These are phyloP conservation scores for Ypsolopha scabrella DNA, from an alignment of 2,888 invertebrate genomes.

Conservation along the genomic window DNA sequence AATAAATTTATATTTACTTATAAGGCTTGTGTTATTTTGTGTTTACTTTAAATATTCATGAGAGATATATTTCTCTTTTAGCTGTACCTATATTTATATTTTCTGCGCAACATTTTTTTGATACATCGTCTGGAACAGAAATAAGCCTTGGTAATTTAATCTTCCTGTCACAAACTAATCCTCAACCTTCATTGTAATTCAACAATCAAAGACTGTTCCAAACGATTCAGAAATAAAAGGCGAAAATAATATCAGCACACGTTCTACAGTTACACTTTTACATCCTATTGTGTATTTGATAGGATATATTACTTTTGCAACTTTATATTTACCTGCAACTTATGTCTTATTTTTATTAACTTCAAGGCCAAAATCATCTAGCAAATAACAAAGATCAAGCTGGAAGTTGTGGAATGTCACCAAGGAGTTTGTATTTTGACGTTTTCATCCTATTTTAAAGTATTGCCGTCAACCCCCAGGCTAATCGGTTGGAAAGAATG, in stretches of 20 bases:
- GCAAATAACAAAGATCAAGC: background rate
- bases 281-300: slow-evolving; percentile 29
- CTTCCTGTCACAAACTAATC: slow-evolving; percentile 5
- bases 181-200: slow-evolving; percentile 24
- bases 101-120: too few relatives aligned
- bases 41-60: too few relatives aligned
- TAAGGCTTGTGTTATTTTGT: too few relatives aligned
- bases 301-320: slow-evolving; percentile 13
- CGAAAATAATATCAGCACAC: slow-evolving; percentile 42
- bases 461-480: slow-evolving; percentile 34
- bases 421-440: slow-evolving; percentile 48
- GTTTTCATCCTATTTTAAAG: slow-evolving; percentile 61
- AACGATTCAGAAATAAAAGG: slow-evolving; percentile 27
- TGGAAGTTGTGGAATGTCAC: too few relatives aligned
- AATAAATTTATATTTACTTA: too few relatives aligned
- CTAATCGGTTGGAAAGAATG: slow-evolving; percentile 50
- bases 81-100: too few relatives aligned
- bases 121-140: too few relatives aligned
- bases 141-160: too few relatives aligned
- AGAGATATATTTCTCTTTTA: too few relatives aligned
- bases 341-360: background rate
- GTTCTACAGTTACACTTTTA: slow-evolving; percentile 49
- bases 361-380: background rate
- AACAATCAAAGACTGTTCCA: slow-evolving; percentile 26
- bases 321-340: background rate